These are phyloP conservation scores for Lemur catta DNA, from an alignment of 2,797 vertebrate species.

Conservation along the genomic window DNA sequence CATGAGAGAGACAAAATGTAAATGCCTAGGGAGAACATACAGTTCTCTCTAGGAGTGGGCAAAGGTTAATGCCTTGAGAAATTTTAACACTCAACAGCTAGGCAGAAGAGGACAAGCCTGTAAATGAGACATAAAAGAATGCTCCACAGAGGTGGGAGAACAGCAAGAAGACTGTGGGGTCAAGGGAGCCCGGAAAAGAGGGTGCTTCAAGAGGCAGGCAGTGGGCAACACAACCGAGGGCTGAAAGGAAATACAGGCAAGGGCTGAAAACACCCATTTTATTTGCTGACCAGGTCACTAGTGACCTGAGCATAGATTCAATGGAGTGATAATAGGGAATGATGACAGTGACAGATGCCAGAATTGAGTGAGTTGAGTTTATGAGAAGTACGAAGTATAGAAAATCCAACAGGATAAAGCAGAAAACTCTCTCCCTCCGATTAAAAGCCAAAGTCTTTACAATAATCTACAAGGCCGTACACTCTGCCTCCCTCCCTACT, in stretches of 20 bases:
- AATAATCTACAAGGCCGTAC: background rate
- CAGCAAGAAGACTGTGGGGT: background rate
- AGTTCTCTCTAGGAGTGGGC: background rate
- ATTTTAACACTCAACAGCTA: background rate
- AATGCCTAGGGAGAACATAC: background rate
- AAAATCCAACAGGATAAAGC: background rate
- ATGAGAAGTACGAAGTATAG: background rate
- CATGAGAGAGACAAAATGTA: background rate
- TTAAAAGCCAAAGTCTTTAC: background rate
- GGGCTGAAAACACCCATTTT: background rate
- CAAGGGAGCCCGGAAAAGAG: background rate
- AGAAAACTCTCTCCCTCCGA: background rate
- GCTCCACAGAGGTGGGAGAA: background rate
- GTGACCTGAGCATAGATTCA: background rate
- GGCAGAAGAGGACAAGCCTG: background rate
- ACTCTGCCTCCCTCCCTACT: background rate
- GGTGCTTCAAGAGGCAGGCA: background rate
- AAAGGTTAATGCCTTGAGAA: background rate
- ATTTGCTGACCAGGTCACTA: background rate
- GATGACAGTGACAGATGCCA: background rate
- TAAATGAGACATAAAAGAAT: background rate
- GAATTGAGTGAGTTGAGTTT: background rate
- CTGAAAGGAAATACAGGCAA: background rate
- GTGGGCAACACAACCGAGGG: background rate
- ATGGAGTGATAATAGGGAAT: background rate